These are phyloP conservation scores for Rousettus madagascariensis DNA, from an alignment of 2,797 vertebrate genomes.

Conservation along the genomic window DNA sequence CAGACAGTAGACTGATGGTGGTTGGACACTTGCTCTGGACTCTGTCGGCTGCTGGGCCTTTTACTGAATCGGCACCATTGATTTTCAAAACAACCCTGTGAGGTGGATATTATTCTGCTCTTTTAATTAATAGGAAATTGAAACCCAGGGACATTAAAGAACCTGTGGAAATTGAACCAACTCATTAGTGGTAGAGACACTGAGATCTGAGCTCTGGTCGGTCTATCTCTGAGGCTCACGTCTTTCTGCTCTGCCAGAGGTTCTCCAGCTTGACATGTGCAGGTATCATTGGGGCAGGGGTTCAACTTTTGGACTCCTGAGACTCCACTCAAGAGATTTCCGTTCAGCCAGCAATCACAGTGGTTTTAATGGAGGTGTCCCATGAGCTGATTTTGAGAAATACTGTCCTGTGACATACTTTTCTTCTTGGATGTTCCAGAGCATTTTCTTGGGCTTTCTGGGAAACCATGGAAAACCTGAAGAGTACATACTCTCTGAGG, in stretches of 20 bases:
- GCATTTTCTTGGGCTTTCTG: background rate
- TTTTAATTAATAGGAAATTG: background rate
- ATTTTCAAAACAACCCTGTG: background rate
- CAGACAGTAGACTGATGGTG: background rate
- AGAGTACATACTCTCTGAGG: background rate
- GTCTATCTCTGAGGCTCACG: background rate
- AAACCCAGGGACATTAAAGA: background rate
- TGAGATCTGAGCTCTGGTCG: background rate
- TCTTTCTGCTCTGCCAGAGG: background rate
- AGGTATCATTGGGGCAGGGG: fast-evolving
- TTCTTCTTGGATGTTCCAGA: background rate
- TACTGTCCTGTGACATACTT: background rate
- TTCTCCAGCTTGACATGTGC: background rate
- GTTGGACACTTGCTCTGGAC: background rate
- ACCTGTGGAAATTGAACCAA: background rate
- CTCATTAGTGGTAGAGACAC: background rate
- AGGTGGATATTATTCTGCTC: background rate
- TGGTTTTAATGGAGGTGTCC: background rate
- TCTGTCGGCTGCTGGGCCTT: background rate
- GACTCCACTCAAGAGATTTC: background rate
- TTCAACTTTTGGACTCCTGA: background rate
- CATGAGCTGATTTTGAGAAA: background rate
- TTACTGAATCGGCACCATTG: background rate
- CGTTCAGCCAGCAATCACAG: background rate
- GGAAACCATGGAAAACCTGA: background rate